Evolutionary conservation across 2,888 invertebrate species (phyloP), one percentile per base, ranked within the genome.

Genomic region (Conops quadrifasciatus): DNA sequence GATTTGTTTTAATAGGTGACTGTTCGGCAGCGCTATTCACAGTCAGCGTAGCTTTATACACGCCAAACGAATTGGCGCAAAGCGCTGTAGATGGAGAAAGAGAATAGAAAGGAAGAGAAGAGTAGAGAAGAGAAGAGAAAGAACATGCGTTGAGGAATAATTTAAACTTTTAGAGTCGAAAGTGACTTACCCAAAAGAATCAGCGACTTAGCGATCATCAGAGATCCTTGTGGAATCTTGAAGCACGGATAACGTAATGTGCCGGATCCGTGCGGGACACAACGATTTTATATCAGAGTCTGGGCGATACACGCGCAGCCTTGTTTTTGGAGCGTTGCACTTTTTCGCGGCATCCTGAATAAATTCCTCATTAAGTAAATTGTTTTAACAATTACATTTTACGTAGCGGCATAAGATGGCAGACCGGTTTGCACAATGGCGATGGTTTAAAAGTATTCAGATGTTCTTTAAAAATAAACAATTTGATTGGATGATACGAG

Each of bases 11-110:
- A 4, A 4, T 4, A 36, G 36, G 36, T 9, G 4, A 36, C 36
- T 36, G 66, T 19, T 65, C 74, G 51, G 74, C 71, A 67, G 30
- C 60, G 19, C 30, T 30, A 15, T n/a, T n/a, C n/a, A n/a, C n/a
- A n/a, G n/a, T n/a, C n/a, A n/a, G n/a, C n/a, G n/a, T n/a, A n/a
- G n/a, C n/a, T 13, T 30, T 56, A 30, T 67, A 45, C 45, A 59
- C 58, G 21, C 47, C 67, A 26, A 67, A 59, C 5, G 26, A 58
- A 15, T 67, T 58, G 11, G 47, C 19, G 19, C 43, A 58, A 59
- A 67, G 4, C 24, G 28, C 67, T 67, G 58, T 2, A 21, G 21
- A 24, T n/a, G 53, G 5, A n/a, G 16, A 49, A 53, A n/a, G 24
- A 21, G 24, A 2, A 16, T 7, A 49, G 7, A 9, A 36, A 36